phyloP scores from a whole-genome alignment of 2,797 vertebrate species.

The Dipus sagitta region DNA sequence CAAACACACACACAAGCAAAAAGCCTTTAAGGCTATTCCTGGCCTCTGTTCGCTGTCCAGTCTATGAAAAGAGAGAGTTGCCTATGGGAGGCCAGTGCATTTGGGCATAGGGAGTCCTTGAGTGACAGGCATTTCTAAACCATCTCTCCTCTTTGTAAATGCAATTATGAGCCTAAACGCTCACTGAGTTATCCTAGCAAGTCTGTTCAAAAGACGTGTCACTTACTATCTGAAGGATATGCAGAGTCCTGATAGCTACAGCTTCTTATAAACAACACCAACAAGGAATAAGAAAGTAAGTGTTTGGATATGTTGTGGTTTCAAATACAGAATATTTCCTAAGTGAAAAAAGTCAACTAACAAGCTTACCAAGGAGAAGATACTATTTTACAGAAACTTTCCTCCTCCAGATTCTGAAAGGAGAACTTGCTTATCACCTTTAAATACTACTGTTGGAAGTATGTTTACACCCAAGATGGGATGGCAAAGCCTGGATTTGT shows the following conservation, averaged over 20 bases:
- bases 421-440: neutral
- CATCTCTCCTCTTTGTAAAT: neutral
- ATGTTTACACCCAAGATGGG: neutral
- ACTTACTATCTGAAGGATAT: neutral
- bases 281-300: neutral
- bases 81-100: neutral
- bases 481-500: neutral
- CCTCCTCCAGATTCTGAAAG: neutral
- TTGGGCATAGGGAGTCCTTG: neutral
- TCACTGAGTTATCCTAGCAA: neutral
- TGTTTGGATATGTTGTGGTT: neutral
- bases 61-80: neutral
- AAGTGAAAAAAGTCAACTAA: constrained; percentile 10
- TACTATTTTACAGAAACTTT: neutral
- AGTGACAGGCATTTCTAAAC: neutral
- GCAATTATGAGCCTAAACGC: neutral
- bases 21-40: neutral
- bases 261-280: neutral
- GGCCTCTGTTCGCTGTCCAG: neutral
- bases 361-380: neutral
- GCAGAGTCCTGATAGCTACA: neutral
- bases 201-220: neutral
- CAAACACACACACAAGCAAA: neutral
- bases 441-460: neutral
- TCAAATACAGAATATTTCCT: neutral